Base-by-base conservation (phyloP, 2,113 vertebrate genomes). In the Corythaeola cristata region DNA sequence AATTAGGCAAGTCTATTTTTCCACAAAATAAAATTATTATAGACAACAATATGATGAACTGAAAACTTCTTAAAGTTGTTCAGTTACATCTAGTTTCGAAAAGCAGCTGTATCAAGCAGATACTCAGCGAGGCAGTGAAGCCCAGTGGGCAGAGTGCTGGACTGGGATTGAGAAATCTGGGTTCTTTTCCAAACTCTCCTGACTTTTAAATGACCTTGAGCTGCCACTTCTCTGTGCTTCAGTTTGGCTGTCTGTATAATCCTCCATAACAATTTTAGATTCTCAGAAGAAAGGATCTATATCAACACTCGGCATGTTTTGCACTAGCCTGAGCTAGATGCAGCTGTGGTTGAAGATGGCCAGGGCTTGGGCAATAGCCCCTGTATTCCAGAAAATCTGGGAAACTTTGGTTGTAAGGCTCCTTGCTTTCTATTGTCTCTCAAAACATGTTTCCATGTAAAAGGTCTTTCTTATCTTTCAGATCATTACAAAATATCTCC, bases 391-490 rank as follows among this genome's bases (percentile, higher is more conserved):
- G 81, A 50, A 89, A 87, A 74, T 82, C 30, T 84, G 32, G 68
- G 71, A 67, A 50, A 32, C 67, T 85, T 50, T 41, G 8, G 5
- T 74, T 88, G 19, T 47, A 41, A 63, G 39, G 32, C 15, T 66
- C 26, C 49, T 75, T 86, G 27, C 66, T 81, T 89, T 72, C 55
- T 15, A 1, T 66, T 92, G n/a, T 35, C 75, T 91, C 58, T 69
- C 69, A 58, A 80, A 82, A 63, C 78, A 92, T 9, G 27, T 83
- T 88, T 93, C 71, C 33, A 39, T 86, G 69, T 62, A 68, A 94
- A 97, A 96, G 72, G 84, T 94, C 90, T 91, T 90, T 44, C 69
- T 89, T 92, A 90, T 84, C 64, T 92, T 94, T 95, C 71, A 86
- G 47, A 62, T 67, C 69, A 35, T 88, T 95, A 78, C 76, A 90